Conservation (phyloP, 2,888 invertebrate species). For the Oxyscelio sp. region DNA sequence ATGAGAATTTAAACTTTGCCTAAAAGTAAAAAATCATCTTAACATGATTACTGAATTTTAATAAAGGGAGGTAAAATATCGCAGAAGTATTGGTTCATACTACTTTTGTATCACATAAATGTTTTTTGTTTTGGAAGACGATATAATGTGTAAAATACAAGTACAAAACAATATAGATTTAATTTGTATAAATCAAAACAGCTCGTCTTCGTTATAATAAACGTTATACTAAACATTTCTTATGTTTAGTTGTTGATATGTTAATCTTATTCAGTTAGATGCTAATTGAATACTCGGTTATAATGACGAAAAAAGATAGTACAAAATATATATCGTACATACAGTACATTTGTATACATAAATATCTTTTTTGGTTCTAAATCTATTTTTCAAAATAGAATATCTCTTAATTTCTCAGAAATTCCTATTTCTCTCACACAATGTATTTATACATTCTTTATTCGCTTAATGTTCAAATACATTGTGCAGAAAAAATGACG, state of each 20-base stretch:
- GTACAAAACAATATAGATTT: constrained; percentile 26
- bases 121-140: constrained; percentile 58
- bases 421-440: not conserved
- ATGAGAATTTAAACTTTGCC: too few relatives aligned
- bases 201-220: constrained; percentile 4
- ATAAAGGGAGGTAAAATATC: too few relatives aligned
- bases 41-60: too few relatives aligned
- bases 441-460: not conserved
- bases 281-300: constrained; percentile 47
- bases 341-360: constrained; percentile 47
- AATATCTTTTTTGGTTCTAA: constrained; percentile 47
- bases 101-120: constrained; percentile 10
- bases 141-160: constrained; percentile 49
- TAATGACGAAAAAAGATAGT: constrained; percentile 45
- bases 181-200: constrained; percentile 35
- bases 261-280: constrained; percentile 50
- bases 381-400: constrained; percentile 51
- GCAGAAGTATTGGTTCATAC: not conserved
- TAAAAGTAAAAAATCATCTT: too few relatives aligned
- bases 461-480: not conserved
- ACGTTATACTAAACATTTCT: constrained; percentile 29
- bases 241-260: constrained; percentile 68
- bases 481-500: not conserved
- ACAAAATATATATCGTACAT: constrained; percentile 58
- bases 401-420: constrained; percentile 8